phyloP scores from a whole-genome alignment of 1,140 invertebrate species.

The Anastrepha ludens region DNA sequence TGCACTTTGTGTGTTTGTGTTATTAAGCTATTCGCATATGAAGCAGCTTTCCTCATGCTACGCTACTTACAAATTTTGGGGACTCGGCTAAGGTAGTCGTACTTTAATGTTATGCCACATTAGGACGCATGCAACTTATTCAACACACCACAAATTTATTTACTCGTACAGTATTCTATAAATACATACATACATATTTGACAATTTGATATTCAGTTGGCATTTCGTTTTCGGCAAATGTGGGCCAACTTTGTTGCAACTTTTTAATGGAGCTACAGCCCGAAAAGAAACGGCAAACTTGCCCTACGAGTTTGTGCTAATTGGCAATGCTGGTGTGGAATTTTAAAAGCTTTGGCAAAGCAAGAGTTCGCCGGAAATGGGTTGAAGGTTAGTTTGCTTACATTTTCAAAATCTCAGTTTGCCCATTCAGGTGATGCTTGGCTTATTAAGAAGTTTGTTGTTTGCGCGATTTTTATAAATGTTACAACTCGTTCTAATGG shows the following conservation, averaged over 20 bases:
- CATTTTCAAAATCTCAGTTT: not conserved
- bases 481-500: no score
- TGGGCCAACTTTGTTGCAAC: conserved; percentile 5
- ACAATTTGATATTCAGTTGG: conserved; percentile 1
- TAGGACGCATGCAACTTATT: no score
- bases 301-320: not conserved
- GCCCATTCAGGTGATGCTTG: not conserved
- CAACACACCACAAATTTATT: not conserved
- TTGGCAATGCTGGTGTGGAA: not conserved
- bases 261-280: not conserved
- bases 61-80: no score
- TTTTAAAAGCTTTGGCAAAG: conserved; percentile 9
- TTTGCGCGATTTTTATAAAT: no score
- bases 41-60: no score
- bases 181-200: not conserved
- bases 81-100: no score
- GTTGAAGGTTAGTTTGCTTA: not conserved
- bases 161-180: not conserved
- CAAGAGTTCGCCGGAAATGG: not conserved
- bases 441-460: not conserved
- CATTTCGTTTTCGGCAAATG: conserved; percentile 25
- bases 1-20: no score
- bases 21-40: no score
- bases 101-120: no score
- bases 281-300: not conserved